Conservation (phyloP, 2,888 invertebrate species). For the Suillia variegata region DNA sequence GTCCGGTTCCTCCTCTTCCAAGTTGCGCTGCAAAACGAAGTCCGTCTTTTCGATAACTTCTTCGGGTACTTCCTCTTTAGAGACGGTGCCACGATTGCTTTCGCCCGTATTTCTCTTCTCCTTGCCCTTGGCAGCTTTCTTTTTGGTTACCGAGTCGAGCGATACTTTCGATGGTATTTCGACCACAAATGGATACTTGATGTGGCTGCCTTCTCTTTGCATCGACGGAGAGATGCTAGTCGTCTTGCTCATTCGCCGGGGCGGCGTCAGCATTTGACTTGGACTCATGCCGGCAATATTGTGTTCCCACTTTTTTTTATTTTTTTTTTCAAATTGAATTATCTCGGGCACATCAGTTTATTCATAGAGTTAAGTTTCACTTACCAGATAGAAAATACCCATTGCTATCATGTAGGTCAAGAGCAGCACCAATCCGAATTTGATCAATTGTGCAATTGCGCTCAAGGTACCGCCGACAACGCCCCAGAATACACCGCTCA, state of each 20-base stretch:
- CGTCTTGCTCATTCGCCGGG: no score
- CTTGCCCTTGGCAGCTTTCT: neutral
- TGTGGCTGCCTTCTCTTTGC: neutral
- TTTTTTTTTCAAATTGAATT: no score
- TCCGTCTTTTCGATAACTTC: neutral
- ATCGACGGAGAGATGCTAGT: no score
- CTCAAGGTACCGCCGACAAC: slow-evolving; percentile 30
- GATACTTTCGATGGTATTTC: neutral
- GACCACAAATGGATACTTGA: neutral
- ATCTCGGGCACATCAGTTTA: neutral
- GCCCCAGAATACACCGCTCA: neutral
- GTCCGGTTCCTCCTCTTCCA: no score
- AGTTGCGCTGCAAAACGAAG: neutral
- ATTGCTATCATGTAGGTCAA: slow-evolving; percentile 34
- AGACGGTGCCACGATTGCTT: no score
- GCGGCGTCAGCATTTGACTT: no score
- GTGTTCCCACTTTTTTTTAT: no score
- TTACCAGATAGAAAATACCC: slow-evolving; percentile 25
- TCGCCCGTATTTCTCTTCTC: no score
- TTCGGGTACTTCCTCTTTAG: neutral
- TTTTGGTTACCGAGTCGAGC: neutral
- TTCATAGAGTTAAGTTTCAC: neutral
- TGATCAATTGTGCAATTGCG: slow-evolving; percentile 37
- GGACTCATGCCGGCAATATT: no score
- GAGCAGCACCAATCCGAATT: slow-evolving; percentile 34